Base-by-base conservation (phyloP, 2,888 invertebrate genomes). In the Noctua comes region DNA sequence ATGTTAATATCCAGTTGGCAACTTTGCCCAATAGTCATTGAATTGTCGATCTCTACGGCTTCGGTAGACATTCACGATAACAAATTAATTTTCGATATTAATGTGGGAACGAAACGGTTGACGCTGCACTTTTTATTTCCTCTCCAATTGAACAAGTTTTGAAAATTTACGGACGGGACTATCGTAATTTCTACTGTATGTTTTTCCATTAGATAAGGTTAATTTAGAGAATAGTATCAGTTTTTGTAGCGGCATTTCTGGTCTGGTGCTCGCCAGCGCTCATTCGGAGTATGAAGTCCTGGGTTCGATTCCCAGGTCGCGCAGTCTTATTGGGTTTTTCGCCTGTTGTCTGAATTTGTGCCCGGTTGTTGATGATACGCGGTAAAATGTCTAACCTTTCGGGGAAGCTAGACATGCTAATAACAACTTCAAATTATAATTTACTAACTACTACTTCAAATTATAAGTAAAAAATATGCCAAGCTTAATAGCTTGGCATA, bases 1-100 rank as follows among this genome's bases (percentile, higher is more conserved):
- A 96, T 96, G 96, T 94, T 96, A 96, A 96, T 96, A 94, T 93
- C 92, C 86, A 91, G 90, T 91, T 84, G 90, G 86, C 89, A 95
- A 96, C 93, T 96, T 95, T 85, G 88, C 84, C 92, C 92, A 90
- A 92, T 92, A 95, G 93, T 94, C 94, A 93, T 92, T 92, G 94
- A 93, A 93, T 94, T 91, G 90, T 86, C 87, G 86, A 88, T 90
- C 83, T 76, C 80, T 70, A 78, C 75, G 73, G 70, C 77, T 79
- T 65, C 73, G 31, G 65, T 73, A 71, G 80, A 82, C 78, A 76
- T 81, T 82, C 68, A 68, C 82, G 90, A 91, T 91, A 90, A 76
- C 90, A 90, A 91, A 91, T 90, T 89, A 88, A 88, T 88, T 87
- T 88, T 88, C 86, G 80, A 90, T 90, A 85, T 87, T 86, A 86